phyloP scores from a whole-genome alignment of 2,797 vertebrate species.

The Melanotaenia boesemani region DNA sequence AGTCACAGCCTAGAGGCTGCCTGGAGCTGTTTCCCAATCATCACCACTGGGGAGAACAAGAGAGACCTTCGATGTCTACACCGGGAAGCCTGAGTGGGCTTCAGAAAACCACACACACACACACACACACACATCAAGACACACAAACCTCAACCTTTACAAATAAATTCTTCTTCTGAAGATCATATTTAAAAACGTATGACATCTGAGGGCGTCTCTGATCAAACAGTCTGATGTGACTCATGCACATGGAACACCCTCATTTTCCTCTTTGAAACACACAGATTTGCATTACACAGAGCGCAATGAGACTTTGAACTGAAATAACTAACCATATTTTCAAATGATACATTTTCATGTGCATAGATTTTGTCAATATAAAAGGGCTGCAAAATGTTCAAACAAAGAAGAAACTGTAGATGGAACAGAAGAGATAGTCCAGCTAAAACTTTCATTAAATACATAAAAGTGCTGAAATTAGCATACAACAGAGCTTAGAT shows the following conservation, averaged over 20 bases:
- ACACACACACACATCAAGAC: conserved; percentile 19
- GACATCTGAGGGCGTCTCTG: conserved; percentile 63
- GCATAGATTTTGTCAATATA: not conserved
- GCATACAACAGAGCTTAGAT: not conserved
- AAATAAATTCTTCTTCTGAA: conserved; percentile 60
- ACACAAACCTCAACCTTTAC: conserved; percentile 47
- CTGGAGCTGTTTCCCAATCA: conserved; percentile 82
- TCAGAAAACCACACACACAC: conserved; percentile 44
- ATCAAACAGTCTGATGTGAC: conserved; percentile 69
- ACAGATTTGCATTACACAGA: conserved; percentile 55
- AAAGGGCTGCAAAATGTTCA: conserved; percentile 12
- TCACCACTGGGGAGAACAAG: conserved; percentile 74
- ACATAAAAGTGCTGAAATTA: not conserved
- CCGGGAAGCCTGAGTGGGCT: conserved; percentile 69
- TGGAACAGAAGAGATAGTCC: not conserved
- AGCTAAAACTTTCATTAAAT: no score
- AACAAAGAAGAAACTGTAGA: conserved; percentile 5
- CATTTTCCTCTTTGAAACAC: conserved; percentile 45
- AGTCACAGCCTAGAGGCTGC: conserved; percentile 74
- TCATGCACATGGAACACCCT: conserved; percentile 47
- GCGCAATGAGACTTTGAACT: conserved; percentile 43
- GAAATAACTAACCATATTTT: conserved; percentile 35
- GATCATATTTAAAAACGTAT: conserved; percentile 55
- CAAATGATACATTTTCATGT: conserved; percentile 33
- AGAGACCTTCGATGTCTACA: conserved; percentile 73